Percentiles rank a stretch among this genome's conserved stretches.
These are phyloP conservation scores for Hippocampus barbouri DNA, from an alignment of 2,113 vertebrate genomes.

Conservation along the genomic window DNA sequence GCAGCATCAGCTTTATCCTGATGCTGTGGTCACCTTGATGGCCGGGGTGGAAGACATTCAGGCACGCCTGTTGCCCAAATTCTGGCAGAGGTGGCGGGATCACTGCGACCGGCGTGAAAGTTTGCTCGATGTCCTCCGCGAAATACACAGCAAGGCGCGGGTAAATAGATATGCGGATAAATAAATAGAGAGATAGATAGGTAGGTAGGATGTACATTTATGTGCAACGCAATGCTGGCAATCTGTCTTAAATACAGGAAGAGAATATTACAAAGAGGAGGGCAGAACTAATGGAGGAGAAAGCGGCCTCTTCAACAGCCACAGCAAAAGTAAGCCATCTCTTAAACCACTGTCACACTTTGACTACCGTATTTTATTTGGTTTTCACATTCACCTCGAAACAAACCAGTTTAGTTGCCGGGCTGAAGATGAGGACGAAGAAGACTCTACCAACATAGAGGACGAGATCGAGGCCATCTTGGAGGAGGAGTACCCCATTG, in stretches of 20 bases:
- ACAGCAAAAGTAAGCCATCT: conserved; percentile 22
- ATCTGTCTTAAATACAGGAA: conserved; percentile 62
- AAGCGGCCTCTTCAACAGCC: conserved; percentile 6
- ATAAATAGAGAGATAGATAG: too few species aligned
- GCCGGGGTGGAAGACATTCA: conserved; percentile 74
- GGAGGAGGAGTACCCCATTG: conserved; percentile 79
- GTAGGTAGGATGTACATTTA: too few species aligned
- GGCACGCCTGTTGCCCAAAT: conserved; percentile 75
- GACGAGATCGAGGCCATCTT: conserved; percentile 77
- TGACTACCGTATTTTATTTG: not conserved
- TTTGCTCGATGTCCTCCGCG: conserved; percentile 67
- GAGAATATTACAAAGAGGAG: conserved; percentile 79
- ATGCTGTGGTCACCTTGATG: conserved; percentile 73
- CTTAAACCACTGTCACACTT: not conserved
- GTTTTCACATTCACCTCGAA: not conserved
- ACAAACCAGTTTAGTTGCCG: conserved; percentile 37
- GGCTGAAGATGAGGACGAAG: conserved; percentile 52
- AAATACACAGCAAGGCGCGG: conserved; percentile 74
- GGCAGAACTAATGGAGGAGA: conserved; percentile 79
- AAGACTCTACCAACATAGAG: conserved; percentile 56
- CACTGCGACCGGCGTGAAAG: conserved; percentile 56
- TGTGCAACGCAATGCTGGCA: not conserved
- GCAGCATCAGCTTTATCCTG: conserved; percentile 80
- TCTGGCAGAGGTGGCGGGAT: conserved; percentile 76
- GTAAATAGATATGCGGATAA: conserved; percentile 52